Conservation (phyloP, 2,888 invertebrate genomes). For the Trichacis sp. region DNA sequence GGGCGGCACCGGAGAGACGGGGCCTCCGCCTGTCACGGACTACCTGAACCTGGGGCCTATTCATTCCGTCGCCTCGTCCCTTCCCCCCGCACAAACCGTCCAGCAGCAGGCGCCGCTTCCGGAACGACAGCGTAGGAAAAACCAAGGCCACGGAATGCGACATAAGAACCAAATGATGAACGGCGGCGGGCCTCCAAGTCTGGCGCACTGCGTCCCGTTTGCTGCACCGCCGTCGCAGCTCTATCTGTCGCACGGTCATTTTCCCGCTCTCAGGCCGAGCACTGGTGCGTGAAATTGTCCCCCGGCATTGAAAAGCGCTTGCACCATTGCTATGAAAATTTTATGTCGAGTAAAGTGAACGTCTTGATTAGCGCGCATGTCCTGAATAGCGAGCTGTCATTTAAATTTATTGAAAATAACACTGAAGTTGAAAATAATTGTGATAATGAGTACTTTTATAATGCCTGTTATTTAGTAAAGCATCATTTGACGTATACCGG, state of each 20-base stretch:
- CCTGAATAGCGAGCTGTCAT: too few relatives aligned
- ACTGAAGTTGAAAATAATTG: too few relatives aligned
- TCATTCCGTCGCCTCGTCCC: constrained; percentile 67
- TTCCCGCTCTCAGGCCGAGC: constrained; percentile 61
- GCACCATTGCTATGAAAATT: too few relatives aligned
- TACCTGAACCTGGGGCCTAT: constrained; percentile 52
- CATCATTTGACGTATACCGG: too few relatives aligned
- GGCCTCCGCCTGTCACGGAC: constrained; percentile 48
- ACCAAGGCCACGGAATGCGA: constrained; percentile 58
- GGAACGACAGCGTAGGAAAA: constrained; percentile 59
- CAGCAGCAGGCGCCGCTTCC: constrained; percentile 47
- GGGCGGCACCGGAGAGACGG: constrained; percentile 46
- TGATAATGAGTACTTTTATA: too few relatives aligned
- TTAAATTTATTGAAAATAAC: too few relatives aligned
- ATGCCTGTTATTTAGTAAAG: too few relatives aligned
- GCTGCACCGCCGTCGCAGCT: constrained; percentile 59
- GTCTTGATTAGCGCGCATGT: too few relatives aligned
- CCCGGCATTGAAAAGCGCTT: too few relatives aligned
- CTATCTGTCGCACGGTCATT: constrained; percentile 64
- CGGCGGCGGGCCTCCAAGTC: constrained; percentile 59
- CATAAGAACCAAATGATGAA: constrained; percentile 63
- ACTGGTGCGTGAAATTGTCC: constrained; percentile 47
- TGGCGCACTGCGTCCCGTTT: constrained; percentile 59
- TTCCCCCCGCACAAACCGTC: constrained; percentile 62
- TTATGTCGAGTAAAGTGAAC: too few relatives aligned